phyloP scores from a whole-genome alignment of 2,113 vertebrate species.

The Thryonomys swinderianus region DNA sequence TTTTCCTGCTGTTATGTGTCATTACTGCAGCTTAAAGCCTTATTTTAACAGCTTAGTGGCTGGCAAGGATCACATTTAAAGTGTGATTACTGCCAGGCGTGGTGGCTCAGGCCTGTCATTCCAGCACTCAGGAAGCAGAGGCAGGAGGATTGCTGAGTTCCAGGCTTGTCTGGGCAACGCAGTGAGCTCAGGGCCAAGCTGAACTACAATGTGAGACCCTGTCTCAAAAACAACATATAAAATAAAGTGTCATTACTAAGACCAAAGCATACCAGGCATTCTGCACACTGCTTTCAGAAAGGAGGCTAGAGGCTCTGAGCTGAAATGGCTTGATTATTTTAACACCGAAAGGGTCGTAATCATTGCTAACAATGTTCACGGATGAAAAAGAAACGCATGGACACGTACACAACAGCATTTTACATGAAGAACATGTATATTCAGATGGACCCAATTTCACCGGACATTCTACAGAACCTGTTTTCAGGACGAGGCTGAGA shows the following conservation, averaged over 20 bases:
- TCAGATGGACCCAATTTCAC: background rate
- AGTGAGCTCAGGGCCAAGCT: too few species aligned
- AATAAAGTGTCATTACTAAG: background rate
- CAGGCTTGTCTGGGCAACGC: too few species aligned
- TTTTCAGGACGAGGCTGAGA: background rate
- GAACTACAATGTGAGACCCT: too few species aligned
- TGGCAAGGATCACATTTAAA: background rate
- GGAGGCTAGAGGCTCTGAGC: background rate
- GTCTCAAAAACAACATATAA: too few species aligned
- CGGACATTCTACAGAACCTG: background rate
- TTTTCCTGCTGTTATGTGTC: background rate
- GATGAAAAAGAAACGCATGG: background rate
- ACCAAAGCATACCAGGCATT: background rate
- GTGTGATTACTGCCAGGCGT: background rate
- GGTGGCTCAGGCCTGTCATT: too few species aligned
- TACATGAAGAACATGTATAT: background rate
- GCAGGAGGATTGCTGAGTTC: too few species aligned
- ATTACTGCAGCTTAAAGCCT: background rate
- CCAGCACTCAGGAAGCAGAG: too few species aligned
- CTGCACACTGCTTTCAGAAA: background rate
- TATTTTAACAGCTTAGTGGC: background rate
- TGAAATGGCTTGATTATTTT: background rate
- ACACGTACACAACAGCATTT: background rate
- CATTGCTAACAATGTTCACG: background rate
- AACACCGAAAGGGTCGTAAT: background rate